Evolutionary conservation across 2,113 vertebrate species (phyloP), one percentile per base, ranked within the genome.

Genomic region (Daphoenositta chrysoptera): DNA sequence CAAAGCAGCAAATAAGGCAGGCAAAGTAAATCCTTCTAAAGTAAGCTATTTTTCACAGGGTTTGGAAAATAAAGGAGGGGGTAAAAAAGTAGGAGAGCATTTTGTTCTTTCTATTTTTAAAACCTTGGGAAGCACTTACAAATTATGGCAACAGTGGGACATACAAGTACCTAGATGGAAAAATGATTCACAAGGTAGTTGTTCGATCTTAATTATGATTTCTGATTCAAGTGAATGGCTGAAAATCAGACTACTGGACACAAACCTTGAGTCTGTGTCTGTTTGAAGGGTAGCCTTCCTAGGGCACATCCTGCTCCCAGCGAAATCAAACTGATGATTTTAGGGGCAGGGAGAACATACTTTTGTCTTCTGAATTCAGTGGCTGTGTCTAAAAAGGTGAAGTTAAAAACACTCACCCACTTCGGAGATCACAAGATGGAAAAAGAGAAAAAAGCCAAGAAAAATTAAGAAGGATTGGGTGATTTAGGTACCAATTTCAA

Each of bases 101-200:
- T 90, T 94, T 95, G 75, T 96, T 94, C 92, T 63, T 93, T 96
- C 96, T 97, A 88, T 95, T 96, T 96, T 97, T 95, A 91, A 93
- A 94, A 71, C 85, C 88, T 93, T 94, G 94, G 85, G 92, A 97
- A 96, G 45, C 35, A 51, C 42, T 91, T 65, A 56, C 6, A 94
- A 81, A 66, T 77, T 54, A 73, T 37, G 30, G 79, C 56, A 90
- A 75, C 35, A 73, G 75, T 33, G 57, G 54, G 71, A 61, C 51
- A 86, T 3, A 83, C 22, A 90, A 81, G 47, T 83, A 86, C 85
- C 88, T 92, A 96, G 56, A 87, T 57, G 39, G 75, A 89, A 80
- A 92, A 93, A 81, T 33, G 0, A 54, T 71, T 86, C 39, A 40
- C 11, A 65, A 86, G 30, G 54, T 61, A 73, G 6, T 18, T 90